Evolutionary conservation across 1,140 invertebrate genomes (phyloP), one percentile per base, ranked within the genome.

Genomic region (Harpegnathos saltator): DNA sequence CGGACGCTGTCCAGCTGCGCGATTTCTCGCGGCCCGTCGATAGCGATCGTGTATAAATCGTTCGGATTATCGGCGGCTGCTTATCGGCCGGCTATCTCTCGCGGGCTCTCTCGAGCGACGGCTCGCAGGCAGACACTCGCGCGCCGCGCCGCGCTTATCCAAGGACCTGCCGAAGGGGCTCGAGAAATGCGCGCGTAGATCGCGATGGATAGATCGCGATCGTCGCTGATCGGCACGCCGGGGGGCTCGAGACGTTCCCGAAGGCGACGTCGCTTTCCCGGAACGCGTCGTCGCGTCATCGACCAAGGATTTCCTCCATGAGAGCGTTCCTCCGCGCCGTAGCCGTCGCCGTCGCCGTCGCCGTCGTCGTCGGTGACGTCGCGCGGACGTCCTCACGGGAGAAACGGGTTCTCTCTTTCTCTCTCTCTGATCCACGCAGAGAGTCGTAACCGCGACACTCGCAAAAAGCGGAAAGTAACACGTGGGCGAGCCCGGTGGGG

Each of bases 11-110:
- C 50, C 50, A 26, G 15, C 52, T 24, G 54, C 22, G 62, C 61
- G 58, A 82, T 74, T 65, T 73, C 48, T 52, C 50, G 26, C 59
- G 59, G 17, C 26, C 58, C 24, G 26, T 61, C 82, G 54, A 81
- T 84, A 61, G 44, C 48, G 19, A 84, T 83, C 75, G 66, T 65
- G 29, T 73, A 84, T 84, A 80, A 84, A 84, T 84, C 68, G 61
- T 33, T 19, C 61, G 73, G 78, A 86, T 88, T 86, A 88, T 89
- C 86, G 72, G 83, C 71, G 66, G 33, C 15, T 58, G 56, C 58
- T 89, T 89, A 89, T 89, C 88, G 65, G 78, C 84, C 84, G 69
- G 52, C 56, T 84, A 89, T 89, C 88, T 86, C 62, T 50, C 59
- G 69, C 38, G 38, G 9, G n/a, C n/a, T 44, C 38, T 78, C 48